These are phyloP conservation scores for Montipora cactus DNA, from an alignment of 64 coral and sea anemone genomes.

Conservation along the genomic window DNA sequence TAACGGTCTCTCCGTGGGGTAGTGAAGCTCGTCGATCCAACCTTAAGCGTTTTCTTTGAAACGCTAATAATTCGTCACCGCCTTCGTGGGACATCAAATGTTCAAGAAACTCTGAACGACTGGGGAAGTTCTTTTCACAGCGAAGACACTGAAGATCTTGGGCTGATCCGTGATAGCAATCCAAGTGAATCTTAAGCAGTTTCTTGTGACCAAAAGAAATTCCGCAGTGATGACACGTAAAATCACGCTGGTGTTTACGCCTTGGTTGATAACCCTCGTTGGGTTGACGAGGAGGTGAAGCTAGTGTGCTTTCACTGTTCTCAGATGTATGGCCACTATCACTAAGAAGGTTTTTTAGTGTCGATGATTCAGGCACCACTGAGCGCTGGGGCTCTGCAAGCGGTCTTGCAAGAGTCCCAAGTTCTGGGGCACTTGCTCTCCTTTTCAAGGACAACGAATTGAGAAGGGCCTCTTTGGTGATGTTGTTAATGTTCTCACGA, in stretches of 20 bases:
- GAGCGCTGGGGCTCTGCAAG: background rate
- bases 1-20: conserved; percentile 16
- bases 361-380: background rate
- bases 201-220: conserved; percentile 94
- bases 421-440: conserved; percentile 82
- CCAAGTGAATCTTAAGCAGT: conserved; percentile 90
- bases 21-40: conserved; percentile 44
- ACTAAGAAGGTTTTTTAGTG: background rate
- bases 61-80: conserved; percentile 55
- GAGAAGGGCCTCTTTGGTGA: conserved; percentile 88
- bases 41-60: conserved; percentile 69
- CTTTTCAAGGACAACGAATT: conserved; percentile 85
- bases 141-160: conserved; percentile 57
- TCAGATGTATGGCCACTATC: background rate
- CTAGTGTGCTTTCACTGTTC: background rate
- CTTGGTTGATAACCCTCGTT: conserved; percentile 35
- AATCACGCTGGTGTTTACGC: conserved; percentile 60
- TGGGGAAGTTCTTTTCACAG: conserved; percentile 67
- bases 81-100: conserved; percentile 92
- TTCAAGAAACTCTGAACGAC: conserved; percentile 78
- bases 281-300: conserved; percentile 8
- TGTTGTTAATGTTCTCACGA: conserved; percentile 86
- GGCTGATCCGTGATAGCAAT: conserved; percentile 83
- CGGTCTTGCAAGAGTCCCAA: conserved; percentile 29
- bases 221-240: conserved; percentile 81